Evolutionary conservation across 2,888 invertebrate genomes (phyloP), one percentile per base, ranked within the genome.

Genomic region (Graphium colonna): DNA sequence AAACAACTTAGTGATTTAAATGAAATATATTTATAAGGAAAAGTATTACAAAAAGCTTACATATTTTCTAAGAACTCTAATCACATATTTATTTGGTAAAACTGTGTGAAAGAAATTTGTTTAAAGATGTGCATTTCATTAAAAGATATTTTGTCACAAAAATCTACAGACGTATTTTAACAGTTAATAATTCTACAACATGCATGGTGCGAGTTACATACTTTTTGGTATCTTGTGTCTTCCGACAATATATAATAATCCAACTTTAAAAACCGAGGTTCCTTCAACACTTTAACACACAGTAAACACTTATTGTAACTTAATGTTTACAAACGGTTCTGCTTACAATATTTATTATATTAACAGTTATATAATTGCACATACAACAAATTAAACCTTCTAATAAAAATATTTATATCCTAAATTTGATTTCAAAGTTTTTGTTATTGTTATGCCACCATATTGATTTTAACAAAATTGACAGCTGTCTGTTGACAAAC

Each of bases 361-460:
- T 17, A 53, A 53, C 53, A 48, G 9, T 53, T 53, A 48, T 53
- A 53, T 53, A 53, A 31, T 48, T 53, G 28, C 13, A 43, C 31
- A 28, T 48, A 48, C 31, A 48, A 21, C 31, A 4, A 5, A 31
- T 1, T 31, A 46, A 50, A 50, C 28, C 40, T 48, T 21, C 13
- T 26, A 26, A 18, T 33, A 44, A 26, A 48, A 44, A 43, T 18
- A 36, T 49, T 13, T 44, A 17, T 16, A 18, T 17, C 47, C 31
- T 50, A 54, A 49, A 46, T 50, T 51, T 45, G 28, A 52, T n/a
- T 36, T 52, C 49, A 45, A 40, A 46, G 41, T 42, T 40, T 26
- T 57, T 62, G 60, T 61, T 60, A 52, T 61, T 60, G 60, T 62
- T 60, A 54, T 59, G 51, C 55, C 62, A 59, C 63, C 60, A 62